Base-by-base conservation (phyloP, 2,888 invertebrate species). In the Chymomyza amoena region DNA sequence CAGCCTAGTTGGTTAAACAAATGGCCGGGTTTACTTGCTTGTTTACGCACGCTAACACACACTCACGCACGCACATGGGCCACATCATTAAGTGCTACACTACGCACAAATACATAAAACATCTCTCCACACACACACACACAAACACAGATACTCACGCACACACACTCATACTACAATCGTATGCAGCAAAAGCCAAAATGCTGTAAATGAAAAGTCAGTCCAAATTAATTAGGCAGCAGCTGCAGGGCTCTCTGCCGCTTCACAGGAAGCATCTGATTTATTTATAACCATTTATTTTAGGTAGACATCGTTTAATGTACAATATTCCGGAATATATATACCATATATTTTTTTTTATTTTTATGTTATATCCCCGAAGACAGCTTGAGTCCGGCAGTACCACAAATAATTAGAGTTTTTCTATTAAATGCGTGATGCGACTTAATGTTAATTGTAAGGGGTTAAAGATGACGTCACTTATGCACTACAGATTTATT, bases 201-300 rank as follows among this genome's bases (percentile, higher is more conserved):
- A 70, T 65, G 64, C 52, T 61, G 74, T 64, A 68, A 75, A 70
- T 70, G 73, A 75, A 75, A 65, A 68, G 77, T 77, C 69, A 79
- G 84, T 74, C 81, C 39, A 80, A 83, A 86, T 88, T 88, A 89
- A 89, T 89, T 89, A 88, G 75, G 79, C 76, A 73, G 71, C 76
- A 75, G 75, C 25, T 57, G 57, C 57, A 45, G 13, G 39, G 39
- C 10, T 45, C 39, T 45, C 13, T 45, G 39, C 39, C 13, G 39
- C 13, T 45, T 13, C 39, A 13, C 39, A 45, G 39, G 39, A 10
- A 45, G 13, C 39, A 13, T 13, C 39, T 45, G 39, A 45, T 45
- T 45, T 45, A 45, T 45, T 45, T 45, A 45, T 45, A 45, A 13
- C 39, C 39, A 45, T 45, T 45, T 45, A 45, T 45, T 45, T 45